Evolutionary conservation across 2,888 invertebrate genomes (phyloP), one percentile per base, ranked within the genome.

Genomic region (Latrodectus hesperus): DNA sequence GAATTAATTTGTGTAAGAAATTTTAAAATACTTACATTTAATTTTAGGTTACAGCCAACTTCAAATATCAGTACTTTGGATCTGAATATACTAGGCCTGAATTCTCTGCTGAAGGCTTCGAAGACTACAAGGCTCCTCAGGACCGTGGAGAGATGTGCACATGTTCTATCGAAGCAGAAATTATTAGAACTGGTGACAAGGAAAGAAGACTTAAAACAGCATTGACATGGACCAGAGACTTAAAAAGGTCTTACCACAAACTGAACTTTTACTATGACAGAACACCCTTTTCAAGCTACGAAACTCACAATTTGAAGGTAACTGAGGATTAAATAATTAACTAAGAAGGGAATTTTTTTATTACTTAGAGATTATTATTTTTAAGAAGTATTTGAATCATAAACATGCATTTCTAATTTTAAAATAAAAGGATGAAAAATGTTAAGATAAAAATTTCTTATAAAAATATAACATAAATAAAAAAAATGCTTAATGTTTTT

Each of bases 211-310:
- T 85, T 10, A 49, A 74, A 0, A 77, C 81, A 6, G 84, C 83
- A 9, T 2, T 89, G 1, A 77, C 84, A 1, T 90, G 90, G 77
- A 80, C 88, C 9, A 72, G 84, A 51, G 88, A 89, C 22, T 79
- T 83, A 51, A 72, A 82, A 53, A 52, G 88, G 14, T 26, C 73
- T 6, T 75, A 79, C 77, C 89, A 90, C 60, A 89, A 89, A 79
- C 22, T 89, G 8, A 89, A 89, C 65, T 38, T 89, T n/a, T 89
- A 64, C 77, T 90, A 89, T 75, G 85, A 85, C 38, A 81, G 90
- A 71, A 80, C 89, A 11, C 88, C 90, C 2, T 86, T 88, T 73
- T 14, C 67, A 14, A 55, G 76, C 26, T n/a, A 64, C 4, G 89
- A 86, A 65, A 88, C 77, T 9, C 68, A 88, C 16, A 22, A 79